These are phyloP conservation scores for Altica lythri DNA, from an alignment of 2,888 invertebrate genomes.

Conservation along the genomic window DNA sequence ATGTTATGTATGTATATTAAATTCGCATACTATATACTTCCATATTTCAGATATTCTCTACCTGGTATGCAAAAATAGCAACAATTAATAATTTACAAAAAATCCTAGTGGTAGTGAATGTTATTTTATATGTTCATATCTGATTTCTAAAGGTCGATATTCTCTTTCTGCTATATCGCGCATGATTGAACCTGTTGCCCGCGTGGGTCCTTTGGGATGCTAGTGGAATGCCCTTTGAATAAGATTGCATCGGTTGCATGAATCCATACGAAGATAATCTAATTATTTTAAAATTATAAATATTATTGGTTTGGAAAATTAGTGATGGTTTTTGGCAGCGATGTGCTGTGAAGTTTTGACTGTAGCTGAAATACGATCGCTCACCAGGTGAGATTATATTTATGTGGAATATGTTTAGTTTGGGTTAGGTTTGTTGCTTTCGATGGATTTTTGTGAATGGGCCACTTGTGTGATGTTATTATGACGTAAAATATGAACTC, in stretches of 20 bases:
- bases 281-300: too few species aligned
- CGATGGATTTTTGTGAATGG: constrained; percentile 3
- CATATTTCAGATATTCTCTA: too few species aligned
- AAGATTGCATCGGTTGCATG: constrained; percentile 27
- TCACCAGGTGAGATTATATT: too few species aligned
- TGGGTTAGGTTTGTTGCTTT: too few species aligned
- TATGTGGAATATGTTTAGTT: constrained; percentile 1
- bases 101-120: too few species aligned
- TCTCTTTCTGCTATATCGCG: constrained; percentile 32
- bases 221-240: constrained; percentile 29
- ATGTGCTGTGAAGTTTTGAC: constrained; percentile 17
- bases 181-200: constrained; percentile 50
- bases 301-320: constrained; percentile 1
- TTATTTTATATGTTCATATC: too few species aligned
- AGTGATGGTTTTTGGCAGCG: constrained; percentile 12
- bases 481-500: neutral
- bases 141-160: constrained; percentile 11
- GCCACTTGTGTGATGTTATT: neutral
- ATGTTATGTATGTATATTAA: too few species aligned
- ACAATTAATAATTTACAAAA: too few species aligned
- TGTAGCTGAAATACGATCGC: neutral
- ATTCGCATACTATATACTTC: too few species aligned
- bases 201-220: constrained; percentile 36
- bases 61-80: too few species aligned
- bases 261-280: neutral